Evolutionary conservation across 2,797 vertebrate species (phyloP).

Genomic region (Cyclura pinguis): DNA sequence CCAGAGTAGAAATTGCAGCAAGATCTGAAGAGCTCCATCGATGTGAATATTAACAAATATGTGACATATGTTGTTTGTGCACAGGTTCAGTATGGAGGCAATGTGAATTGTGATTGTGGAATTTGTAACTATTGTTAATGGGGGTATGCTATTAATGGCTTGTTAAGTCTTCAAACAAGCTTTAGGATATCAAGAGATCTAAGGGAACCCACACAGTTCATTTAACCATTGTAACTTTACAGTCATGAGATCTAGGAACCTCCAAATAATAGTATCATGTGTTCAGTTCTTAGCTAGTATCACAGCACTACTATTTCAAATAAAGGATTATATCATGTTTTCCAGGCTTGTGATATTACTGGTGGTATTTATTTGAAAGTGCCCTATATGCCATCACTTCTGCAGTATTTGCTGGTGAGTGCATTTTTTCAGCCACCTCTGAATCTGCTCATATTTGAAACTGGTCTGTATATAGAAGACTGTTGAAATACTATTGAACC

Average conservation of each 20-base stretch:
- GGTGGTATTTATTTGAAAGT: slow-evolving; percentile 96
- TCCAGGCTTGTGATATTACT: slow-evolving; percentile 96
- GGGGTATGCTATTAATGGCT: neutral
- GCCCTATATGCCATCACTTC: slow-evolving; percentile 90
- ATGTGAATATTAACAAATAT: neutral
- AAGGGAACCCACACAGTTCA: neutral
- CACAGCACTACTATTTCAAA: neutral
- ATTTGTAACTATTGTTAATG: neutral
- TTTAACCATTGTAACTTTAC: neutral
- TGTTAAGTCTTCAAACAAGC: neutral
- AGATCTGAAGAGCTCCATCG: neutral
- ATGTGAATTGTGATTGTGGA: neutral
- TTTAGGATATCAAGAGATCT: neutral
- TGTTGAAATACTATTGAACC: neutral
- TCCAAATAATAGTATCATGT: too few species aligned
- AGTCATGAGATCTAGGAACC: neutral
- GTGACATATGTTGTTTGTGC: neutral
- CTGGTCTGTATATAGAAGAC: neutral
- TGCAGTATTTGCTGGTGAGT: slow-evolving; percentile 94
- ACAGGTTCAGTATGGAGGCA: neutral
- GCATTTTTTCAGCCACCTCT: neutral
- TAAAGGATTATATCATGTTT: slow-evolving; percentile 43
- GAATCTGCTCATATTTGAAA: neutral
- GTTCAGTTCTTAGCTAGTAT: too few species aligned
- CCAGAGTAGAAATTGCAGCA: neutral